These are phyloP conservation scores for Motacilla alba DNA, from an alignment of 2,113 vertebrate genomes.

Conservation along the genomic window DNA sequence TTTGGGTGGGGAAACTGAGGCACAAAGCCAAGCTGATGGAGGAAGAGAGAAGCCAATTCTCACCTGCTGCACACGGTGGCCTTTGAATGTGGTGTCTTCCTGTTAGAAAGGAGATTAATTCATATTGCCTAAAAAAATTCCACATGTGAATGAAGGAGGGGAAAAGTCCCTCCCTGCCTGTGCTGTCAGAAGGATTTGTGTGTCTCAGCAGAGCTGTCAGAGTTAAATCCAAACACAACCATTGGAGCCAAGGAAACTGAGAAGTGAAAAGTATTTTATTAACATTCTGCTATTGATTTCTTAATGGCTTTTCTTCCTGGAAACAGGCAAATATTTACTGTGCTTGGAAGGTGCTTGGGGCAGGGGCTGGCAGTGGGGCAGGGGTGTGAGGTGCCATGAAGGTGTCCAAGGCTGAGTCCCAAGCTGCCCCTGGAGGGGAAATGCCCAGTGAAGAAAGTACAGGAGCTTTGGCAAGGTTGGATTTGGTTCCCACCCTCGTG, in stretches of 20 bases:
- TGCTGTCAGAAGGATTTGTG: neutral
- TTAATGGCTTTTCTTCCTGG: conserved; percentile 61
- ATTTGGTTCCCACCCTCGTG: neutral
- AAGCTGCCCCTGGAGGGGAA: neutral
- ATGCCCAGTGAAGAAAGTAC: rapidly evolving
- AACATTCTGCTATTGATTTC: conserved; percentile 50
- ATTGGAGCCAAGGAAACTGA: neutral
- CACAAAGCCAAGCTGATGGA: neutral
- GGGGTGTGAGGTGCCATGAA: neutral
- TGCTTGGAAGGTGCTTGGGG: neutral
- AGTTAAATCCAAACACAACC: neutral
- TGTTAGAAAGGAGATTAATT: neutral
- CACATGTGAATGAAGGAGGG: neutral
- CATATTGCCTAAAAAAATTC: neutral
- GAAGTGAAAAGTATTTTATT: conserved; percentile 33
- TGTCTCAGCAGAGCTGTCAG: neutral
- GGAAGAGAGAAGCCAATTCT: neutral
- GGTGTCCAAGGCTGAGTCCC: neutral
- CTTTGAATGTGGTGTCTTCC: rapidly evolving
- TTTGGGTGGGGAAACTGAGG: neutral
- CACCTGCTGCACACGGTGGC: neutral
- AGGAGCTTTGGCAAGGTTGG: neutral
- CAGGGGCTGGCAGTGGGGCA: neutral
- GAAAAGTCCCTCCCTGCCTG: neutral
- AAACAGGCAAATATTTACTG: conserved; percentile 31